Percentiles rank a stretch among this genome's conserved stretches.
These are phyloP conservation scores for Oncorhynchus clarkii DNA, from an alignment of 2,113 vertebrate species.

Conservation along the genomic window DNA sequence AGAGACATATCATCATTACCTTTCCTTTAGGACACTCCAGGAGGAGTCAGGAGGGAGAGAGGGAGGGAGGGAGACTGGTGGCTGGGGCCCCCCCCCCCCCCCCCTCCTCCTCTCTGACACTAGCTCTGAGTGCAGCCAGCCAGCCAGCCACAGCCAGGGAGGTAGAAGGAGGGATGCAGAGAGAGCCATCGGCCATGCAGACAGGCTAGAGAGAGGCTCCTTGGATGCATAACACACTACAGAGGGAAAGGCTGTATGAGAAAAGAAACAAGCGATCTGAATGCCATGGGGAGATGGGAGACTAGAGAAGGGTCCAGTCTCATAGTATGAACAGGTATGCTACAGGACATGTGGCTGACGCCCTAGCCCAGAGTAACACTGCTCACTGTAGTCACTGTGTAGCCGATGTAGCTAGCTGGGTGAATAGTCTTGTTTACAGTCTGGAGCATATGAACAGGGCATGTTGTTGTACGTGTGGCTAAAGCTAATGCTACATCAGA, in stretches of 20 bases:
- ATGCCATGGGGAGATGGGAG: neutral
- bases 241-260: neutral
- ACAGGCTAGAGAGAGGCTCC: neutral
- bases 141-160: neutral
- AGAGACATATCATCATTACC: neutral
- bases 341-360: neutral
- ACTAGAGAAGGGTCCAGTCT: slow-evolving; percentile 6
- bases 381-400: neutral
- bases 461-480: neutral
- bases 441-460: neutral
- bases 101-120: neutral
- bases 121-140: neutral
- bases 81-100: neutral
- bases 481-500: neutral
- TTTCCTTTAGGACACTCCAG: neutral
- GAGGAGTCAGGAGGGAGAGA: neutral
- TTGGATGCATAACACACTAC: neutral
- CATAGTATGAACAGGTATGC: slow-evolving; percentile 51
- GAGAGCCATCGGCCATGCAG: neutral
- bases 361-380: neutral
- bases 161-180: neutral
- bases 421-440: slow-evolving; percentile 6
- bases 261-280: neutral
- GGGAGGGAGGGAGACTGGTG: slow-evolving; percentile 12
- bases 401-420: neutral